Base-by-base conservation (phyloP, 2,888 invertebrate genomes). In the Chymomyza procnemis region DNA sequence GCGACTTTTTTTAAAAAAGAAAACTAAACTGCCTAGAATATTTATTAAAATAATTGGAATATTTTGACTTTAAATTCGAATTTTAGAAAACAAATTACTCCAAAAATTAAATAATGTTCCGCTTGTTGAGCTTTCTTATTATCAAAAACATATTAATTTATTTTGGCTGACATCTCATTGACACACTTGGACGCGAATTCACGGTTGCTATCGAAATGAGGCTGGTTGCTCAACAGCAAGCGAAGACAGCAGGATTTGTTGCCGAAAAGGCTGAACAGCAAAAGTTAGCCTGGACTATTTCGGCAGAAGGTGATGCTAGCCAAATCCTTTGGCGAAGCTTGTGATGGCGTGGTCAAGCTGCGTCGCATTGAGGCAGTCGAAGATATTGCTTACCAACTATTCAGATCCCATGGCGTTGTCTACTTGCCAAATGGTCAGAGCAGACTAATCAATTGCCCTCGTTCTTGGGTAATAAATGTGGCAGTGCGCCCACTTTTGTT, bases 211-310 rank as follows among this genome's bases (percentile, higher is more conserved):
- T 99, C 55, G 99, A 99, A 92, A 94, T 98, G 93, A 99, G 99
- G 92, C 99, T 99, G 92, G 99, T 99, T 0, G 99, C 99, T 0
- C 99, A 99, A 90, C 99, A 99, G 91, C 99, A 99, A 58, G 99
- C 99, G 0, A 99, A 99, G 91, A 96, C 98, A 89, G 99, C 99
- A 4, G 94, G 99, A 88, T 99, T 98, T 92, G 93, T 99, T 58
- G 99, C 99, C 79, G 99, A 99, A 91, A 99, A 98, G 92, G 99
- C 99, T 16, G 99, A 99, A 91, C 99, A 99, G 92, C 96, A 96
- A 89, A 99, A 99, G 92, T 95, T 96, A 90, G 93, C 93, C 1
- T 95, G 98, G 57, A 94, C 99, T 85, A 97, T 99, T 73, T 95
- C 97, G 4, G 99, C 99, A 0, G 99, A 99, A 91, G 99, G 99